Percentiles rank a stretch among this genome's conserved stretches.
Evolutionary conservation across 2,888 invertebrate genomes (phyloP).

Genomic region (Melinaea menophilus): DNA sequence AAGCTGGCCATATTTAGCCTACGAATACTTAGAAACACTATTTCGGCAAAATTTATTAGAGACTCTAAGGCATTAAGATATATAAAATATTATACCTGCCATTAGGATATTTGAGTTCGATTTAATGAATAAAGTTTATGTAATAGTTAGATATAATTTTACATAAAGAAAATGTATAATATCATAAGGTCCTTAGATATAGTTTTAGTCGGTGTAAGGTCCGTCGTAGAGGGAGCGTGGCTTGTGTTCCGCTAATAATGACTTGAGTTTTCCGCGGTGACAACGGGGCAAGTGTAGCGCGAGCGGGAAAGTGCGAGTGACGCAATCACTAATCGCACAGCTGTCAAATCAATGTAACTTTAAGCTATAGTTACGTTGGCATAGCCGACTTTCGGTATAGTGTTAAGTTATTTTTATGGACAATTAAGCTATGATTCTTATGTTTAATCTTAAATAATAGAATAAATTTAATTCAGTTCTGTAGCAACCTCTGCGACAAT

Average conservation of each 20-base stretch:
- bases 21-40: conserved; percentile 34
- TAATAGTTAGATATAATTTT: neutral
- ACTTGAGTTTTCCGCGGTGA: conserved; percentile 87
- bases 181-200: neutral
- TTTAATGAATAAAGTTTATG: neutral
- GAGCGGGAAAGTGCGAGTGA: conserved; percentile 89
- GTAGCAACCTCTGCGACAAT: too few species aligned
- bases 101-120: neutral
- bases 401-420: too few species aligned
- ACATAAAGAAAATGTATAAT: neutral
- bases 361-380: too few species aligned
- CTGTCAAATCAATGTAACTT: conserved; percentile 78
- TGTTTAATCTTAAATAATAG: too few species aligned
- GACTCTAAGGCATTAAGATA: conserved; percentile 15
- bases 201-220: conserved; percentile 78
- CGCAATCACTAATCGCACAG: conserved; percentile 87
- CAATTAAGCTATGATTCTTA: too few species aligned
- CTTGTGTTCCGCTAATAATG: conserved; percentile 88
- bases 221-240: conserved; percentile 89
- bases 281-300: conserved; percentile 87
- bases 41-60: conserved; percentile 26
- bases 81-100: neutral
- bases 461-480: too few species aligned
- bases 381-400: too few species aligned
- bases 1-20: conserved; percentile 44